Evolutionary conservation across 2,888 invertebrate genomes (phyloP).

Genomic region (Cryptocephalus primarius): DNA sequence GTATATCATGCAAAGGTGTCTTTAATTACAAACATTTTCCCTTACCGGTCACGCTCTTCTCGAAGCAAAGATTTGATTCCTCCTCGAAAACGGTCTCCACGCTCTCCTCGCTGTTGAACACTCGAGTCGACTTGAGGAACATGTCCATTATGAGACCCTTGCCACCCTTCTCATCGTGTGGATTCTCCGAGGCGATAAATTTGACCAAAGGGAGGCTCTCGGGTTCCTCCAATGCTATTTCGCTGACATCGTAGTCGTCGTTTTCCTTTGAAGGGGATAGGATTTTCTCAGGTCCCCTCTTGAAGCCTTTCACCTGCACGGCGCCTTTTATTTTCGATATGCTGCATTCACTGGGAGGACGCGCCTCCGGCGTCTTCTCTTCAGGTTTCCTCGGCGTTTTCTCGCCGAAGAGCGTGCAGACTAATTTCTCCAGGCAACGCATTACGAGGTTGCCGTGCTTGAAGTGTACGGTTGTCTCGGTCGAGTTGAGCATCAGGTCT

Average conservation of each 20-base stretch:
- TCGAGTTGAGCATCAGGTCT: conserved; percentile 40
- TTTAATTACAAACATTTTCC: too few species aligned
- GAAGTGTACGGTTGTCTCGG: conserved; percentile 44
- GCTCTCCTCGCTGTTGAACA: conserved; percentile 12
- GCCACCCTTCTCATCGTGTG: conserved; percentile 22
- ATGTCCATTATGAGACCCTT: conserved; percentile 32
- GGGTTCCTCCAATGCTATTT: too few species aligned
- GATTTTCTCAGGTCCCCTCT: conserved; percentile 27
- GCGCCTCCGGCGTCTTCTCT: neutral
- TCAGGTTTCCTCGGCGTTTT: conserved; percentile 12
- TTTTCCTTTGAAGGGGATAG: too few species aligned
- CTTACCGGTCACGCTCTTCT: too few species aligned
- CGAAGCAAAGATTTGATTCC: conserved; percentile 16
- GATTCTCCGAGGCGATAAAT: too few species aligned
- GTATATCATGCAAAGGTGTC: too few species aligned
- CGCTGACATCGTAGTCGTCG: too few species aligned
- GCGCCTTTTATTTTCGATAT: conserved; percentile 31
- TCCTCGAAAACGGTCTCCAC: conserved; percentile 14
- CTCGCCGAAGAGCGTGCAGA: conserved; percentile 23
- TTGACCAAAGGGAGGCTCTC: too few species aligned
- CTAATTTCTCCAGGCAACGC: conserved; percentile 33
- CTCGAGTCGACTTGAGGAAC: conserved; percentile 31
- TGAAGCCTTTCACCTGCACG: conserved; percentile 36
- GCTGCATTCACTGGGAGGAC: conserved; percentile 22
- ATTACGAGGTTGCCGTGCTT: conserved; percentile 39